Evolutionary conservation across 2,113 vertebrate genomes (phyloP).

Genomic region (Gallinago undulata): DNA sequence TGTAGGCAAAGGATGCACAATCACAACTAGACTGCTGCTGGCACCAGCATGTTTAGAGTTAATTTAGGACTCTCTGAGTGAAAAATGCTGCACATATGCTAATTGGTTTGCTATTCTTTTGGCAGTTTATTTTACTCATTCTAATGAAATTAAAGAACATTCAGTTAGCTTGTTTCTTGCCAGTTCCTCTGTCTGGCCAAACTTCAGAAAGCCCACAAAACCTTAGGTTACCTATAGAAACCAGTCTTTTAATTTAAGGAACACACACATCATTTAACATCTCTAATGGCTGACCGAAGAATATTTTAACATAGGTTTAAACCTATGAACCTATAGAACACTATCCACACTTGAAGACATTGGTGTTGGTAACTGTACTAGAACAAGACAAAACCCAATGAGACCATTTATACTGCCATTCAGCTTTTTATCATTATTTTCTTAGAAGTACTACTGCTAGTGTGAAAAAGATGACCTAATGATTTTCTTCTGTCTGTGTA

Average conservation of each 20-base stretch:
- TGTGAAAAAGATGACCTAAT: fast-evolving
- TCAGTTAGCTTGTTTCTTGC: background rate
- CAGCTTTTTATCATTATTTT: background rate
- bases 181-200: background rate
- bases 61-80: background rate
- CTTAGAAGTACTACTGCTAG: background rate
- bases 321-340: background rate
- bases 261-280: background rate
- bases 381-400: background rate
- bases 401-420: background rate
- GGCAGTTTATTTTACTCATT: background rate
- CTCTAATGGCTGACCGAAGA: background rate
- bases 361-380: background rate
- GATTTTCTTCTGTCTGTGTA: background rate
- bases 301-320: background rate
- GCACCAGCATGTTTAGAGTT: background rate
- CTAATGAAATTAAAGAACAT: background rate
- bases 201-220: background rate
- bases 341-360: background rate
- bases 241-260: background rate
- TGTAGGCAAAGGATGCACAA: background rate
- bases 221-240: background rate
- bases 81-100: background rate
- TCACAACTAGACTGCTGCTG: background rate
- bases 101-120: background rate